A percentile compares a stretch with the other conserved stretches of the same genome.
Evolutionary conservation across 2,888 invertebrate genomes (phyloP).

Genomic region (Dysmachus trigonus): DNA sequence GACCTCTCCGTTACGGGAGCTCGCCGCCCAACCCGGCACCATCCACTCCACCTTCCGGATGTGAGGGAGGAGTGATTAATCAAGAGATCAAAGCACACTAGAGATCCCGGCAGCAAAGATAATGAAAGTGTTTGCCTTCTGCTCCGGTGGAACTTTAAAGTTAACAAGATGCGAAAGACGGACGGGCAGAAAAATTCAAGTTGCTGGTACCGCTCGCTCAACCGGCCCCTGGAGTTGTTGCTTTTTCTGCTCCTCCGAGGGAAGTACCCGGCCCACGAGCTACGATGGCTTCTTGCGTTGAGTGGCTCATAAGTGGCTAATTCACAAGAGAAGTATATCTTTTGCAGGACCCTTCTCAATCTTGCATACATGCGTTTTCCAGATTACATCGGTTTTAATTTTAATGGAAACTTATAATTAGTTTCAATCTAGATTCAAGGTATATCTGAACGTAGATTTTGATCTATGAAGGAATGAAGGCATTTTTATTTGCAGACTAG

Average conservation of each 20-base stretch:
- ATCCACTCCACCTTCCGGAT: neutral
- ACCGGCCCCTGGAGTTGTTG: neutral
- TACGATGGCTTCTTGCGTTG: neutral
- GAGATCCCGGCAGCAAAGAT: slow-evolving; percentile 28
- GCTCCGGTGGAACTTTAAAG: neutral
- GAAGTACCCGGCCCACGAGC: neutral
- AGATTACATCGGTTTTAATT: neutral
- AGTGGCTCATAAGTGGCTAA: neutral
- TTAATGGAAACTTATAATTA: neutral
- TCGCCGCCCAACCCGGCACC: neutral
- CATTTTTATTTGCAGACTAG: too few relatives aligned
- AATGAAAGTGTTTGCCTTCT: slow-evolving; percentile 39
- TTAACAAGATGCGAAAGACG: neutral
- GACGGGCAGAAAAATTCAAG: slow-evolving; percentile 4
- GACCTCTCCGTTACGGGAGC: neutral
- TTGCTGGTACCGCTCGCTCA: neutral
- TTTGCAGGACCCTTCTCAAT: neutral
- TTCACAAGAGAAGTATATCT: neutral
- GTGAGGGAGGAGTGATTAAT: slow-evolving; percentile 34
- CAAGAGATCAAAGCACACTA: slow-evolving; percentile 42
- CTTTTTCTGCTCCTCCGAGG: neutral
- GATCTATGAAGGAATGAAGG: too few relatives aligned
- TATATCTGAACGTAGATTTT: too few relatives aligned
- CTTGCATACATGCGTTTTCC: neutral
- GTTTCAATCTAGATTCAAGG: neutral